phyloP scores from a whole-genome alignment of 92 coral and sea anemone species.

The Palythoa grandiflora region DNA sequence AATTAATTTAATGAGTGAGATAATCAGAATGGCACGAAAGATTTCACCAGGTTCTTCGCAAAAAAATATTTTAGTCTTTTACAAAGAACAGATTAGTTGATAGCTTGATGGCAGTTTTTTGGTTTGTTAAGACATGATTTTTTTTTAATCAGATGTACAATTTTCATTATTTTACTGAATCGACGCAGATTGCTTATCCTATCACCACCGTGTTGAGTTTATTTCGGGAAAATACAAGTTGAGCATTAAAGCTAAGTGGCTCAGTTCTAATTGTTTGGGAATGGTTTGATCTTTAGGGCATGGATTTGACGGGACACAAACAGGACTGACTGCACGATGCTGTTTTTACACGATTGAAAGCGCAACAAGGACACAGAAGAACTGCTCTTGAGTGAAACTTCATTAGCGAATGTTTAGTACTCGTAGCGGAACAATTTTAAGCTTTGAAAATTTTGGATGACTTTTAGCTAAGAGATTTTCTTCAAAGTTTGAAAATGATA shows the following conservation, averaged over 20 bases:
- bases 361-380: conserved; percentile 32
- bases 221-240: conserved; percentile 3
- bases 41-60: too few species aligned
- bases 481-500: too few species aligned
- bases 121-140: not conserved
- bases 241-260: not conserved
- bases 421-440: not conserved
- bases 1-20: too few species aligned
- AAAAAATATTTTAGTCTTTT: too few species aligned
- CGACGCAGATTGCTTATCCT: not conserved
- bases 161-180: not conserved
- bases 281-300: conserved; percentile 49
- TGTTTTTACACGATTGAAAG: conserved; percentile 19
- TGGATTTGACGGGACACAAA: conserved; percentile 41
- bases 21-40: too few species aligned
- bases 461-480: not conserved
- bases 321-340: conserved; percentile 17
- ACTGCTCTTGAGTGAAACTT: conserved; percentile 6
- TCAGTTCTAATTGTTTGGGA: conserved; percentile 33
- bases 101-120: too few species aligned
- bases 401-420: not conserved
- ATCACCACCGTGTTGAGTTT: not conserved
- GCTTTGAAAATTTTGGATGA: not conserved
- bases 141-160: not conserved
- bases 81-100: too few species aligned